Evolutionary conservation across 2,888 invertebrate species (phyloP), one percentile per base, ranked within the genome.

Genomic region (Caradrina kadenii): DNA sequence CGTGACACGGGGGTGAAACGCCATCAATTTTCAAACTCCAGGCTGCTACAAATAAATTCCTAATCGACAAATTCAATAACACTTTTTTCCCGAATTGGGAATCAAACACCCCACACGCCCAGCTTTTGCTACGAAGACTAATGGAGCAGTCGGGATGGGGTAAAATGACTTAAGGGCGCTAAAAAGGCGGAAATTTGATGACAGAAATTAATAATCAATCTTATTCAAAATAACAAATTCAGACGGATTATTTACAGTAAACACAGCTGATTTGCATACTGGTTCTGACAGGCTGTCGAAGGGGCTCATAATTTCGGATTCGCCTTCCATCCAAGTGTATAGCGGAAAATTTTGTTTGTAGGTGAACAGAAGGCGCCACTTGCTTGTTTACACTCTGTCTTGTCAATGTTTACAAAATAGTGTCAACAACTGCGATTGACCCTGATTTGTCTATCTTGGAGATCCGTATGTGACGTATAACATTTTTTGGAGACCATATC

Each of bases 161-260:
- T 63, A 31, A 58, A 80, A 80, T 76, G 50, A 11, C 63, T 54
- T 31, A 53, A 48, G 15, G 52, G 19, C 55, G 50, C 6, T 52
- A 48, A 39, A 62, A 54, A 62, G 48, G 22, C 53, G 26, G 50
- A 67, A 62, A 50, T 58, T 56, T 61, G n/a, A 63, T 58, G 55
- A 19, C 39, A 75, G 62, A 49, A 60, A 80, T 76, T 55, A 67
- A 54, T 75, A 80, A 76, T 76, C 59, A 76, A 76, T 80, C 69
- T 66, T 75, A 68, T 76, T 80, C 68, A 62, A 59, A 76, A 64
- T 79, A 74, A 76, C 69, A 53, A 75, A 80, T 63, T 75, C 63
- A 21, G 80, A 60, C 26, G 59, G 76, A 63, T 76, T 61, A 50
- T 26, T 61, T 52, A 65, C 65, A 52, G 75, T 68, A 56, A 75